Percentiles rank a stretch among this genome's conserved stretches.
These are phyloP conservation scores for Lissocephala sabroskyi DNA, from an alignment of 2,888 invertebrate genomes.

Conservation along the genomic window DNA sequence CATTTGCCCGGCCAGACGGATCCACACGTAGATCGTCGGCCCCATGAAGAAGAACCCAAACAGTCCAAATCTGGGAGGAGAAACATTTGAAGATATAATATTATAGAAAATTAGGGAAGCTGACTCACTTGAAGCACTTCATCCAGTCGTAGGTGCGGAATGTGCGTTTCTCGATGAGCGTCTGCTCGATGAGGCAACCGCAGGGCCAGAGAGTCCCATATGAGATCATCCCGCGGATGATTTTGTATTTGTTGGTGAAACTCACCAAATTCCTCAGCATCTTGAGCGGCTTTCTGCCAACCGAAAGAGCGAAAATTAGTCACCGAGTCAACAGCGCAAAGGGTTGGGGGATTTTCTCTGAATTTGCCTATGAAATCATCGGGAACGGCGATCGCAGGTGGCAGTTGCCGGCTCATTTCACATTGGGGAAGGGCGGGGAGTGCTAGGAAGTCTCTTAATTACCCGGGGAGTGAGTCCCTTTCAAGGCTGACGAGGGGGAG, in stretches of 20 bases:
- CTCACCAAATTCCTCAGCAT: constrained; percentile 72
- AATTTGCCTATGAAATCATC: too few species aligned
- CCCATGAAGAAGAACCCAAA: constrained; percentile 80
- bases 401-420: too few species aligned
- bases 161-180: constrained; percentile 73
- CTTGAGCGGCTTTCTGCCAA: constrained; percentile 12
- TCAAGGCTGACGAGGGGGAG: too few species aligned
- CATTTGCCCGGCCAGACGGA: constrained; percentile 76
- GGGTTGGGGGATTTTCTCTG: neutral
- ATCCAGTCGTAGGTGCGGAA: constrained; percentile 74
- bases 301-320: constrained; percentile 19
- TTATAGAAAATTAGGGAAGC: neutral
- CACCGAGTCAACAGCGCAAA: constrained; percentile 6
- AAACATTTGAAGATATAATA: neutral
- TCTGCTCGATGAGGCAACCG: constrained; percentile 76
- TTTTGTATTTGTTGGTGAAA: constrained; percentile 73
- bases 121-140: constrained; percentile 73
- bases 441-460: too few species aligned
- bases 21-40: constrained; percentile 80
- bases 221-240: constrained; percentile 76
- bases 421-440: too few species aligned
- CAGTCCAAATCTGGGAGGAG: constrained; percentile 74
- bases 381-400: too few species aligned
- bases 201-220: constrained; percentile 77
- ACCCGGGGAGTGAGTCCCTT: too few species aligned